Evolutionary conservation across 2,888 invertebrate genomes (phyloP).

Genomic region (Silvanus unidentatus): DNA sequence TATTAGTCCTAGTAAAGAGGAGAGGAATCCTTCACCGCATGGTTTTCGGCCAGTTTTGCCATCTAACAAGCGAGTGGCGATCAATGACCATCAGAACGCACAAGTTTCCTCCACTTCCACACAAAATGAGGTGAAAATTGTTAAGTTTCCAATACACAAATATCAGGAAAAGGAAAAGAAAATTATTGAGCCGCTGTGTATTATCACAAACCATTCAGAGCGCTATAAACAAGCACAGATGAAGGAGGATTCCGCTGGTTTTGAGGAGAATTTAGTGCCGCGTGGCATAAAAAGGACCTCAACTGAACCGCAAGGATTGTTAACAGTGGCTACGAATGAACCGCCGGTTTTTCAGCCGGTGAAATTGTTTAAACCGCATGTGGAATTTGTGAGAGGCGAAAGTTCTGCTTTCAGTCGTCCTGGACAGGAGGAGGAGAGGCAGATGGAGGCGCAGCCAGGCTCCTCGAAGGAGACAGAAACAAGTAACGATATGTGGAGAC

Average conservation of each 20-base stretch:
- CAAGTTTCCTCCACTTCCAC: constrained; percentile 32
- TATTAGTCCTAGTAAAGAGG: constrained; percentile 52
- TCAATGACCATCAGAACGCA: constrained; percentile 31
- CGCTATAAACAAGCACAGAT: constrained; percentile 40
- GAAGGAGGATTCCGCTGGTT: constrained; percentile 35
- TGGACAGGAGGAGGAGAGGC: neutral
- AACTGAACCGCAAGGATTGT: constrained; percentile 28
- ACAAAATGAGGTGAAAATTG: constrained; percentile 33
- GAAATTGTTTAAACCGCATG: neutral
- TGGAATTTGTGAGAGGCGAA: neutral
- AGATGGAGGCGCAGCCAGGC: neutral
- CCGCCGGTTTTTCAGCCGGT: neutral
- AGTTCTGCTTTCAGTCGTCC: neutral
- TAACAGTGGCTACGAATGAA: constrained; percentile 23
- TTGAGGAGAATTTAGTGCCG: constrained; percentile 36
- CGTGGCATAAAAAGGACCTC: constrained; percentile 35
- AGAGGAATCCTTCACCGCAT: constrained; percentile 28
- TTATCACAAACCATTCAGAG: constrained; percentile 43
- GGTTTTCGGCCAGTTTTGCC: constrained; percentile 38
- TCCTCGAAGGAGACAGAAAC: constrained; percentile 21
- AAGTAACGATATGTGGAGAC: constrained; percentile 44
- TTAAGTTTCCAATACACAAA: constrained; percentile 39
- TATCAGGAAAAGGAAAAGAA: constrained; percentile 27
- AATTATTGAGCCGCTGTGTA: constrained; percentile 37
- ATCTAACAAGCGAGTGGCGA: constrained; percentile 16